A percentile compares a stretch with the other conserved stretches of the same genome.
These are phyloP conservation scores for Saguinus oedipus DNA, from an alignment of 2,797 vertebrate species.

Conservation along the genomic window DNA sequence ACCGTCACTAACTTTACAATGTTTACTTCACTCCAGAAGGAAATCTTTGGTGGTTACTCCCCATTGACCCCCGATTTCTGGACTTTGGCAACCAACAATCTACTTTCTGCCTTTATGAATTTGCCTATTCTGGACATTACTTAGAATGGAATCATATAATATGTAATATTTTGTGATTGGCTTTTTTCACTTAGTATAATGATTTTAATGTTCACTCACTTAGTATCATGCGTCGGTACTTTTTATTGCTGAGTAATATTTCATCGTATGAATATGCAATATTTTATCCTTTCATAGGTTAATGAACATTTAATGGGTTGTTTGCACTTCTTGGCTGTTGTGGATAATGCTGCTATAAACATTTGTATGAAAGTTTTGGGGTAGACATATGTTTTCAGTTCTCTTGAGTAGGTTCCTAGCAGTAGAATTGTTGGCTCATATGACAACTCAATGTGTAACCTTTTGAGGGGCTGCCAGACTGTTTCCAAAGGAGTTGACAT, in stretches of 20 bases:
- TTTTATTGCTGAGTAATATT: neutral
- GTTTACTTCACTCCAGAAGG: neutral
- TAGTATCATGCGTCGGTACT: neutral
- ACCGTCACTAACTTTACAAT: neutral
- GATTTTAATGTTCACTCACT: neutral
- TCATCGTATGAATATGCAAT: no score
- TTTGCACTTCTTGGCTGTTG: neutral
- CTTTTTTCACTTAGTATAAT: neutral
- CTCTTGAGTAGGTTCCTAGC: no score
- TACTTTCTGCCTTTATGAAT: neutral
- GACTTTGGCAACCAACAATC: neutral
- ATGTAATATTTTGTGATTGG: neutral
- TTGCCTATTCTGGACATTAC: neutral
- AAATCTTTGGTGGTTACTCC: neutral
- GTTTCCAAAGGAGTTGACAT: neutral
- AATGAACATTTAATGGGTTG: neutral
- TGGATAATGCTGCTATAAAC: neutral
- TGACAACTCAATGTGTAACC: neutral
- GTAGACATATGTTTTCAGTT: neutral
- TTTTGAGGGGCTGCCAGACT: neutral
- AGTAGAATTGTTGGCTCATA: neutral
- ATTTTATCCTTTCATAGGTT: neutral
- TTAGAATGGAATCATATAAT: neutral
- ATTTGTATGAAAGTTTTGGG: neutral
- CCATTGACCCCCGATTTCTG: fast-evolving